These are phyloP conservation scores for Tautogolabrus adspersus DNA, from an alignment of 2,113 vertebrate species.

Conservation along the genomic window DNA sequence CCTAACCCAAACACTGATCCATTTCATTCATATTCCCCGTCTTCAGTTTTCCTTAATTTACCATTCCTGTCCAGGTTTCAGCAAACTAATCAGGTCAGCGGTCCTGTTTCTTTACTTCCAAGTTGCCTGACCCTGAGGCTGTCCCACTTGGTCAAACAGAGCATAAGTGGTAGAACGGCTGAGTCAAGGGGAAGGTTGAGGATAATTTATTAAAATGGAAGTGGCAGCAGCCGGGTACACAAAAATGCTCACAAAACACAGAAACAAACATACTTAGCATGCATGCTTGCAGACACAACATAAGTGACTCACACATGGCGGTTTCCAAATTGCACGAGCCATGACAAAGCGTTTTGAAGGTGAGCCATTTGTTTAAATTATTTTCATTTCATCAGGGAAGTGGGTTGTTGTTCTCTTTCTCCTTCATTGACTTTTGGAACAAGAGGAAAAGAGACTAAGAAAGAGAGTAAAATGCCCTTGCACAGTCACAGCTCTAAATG, in stretches of 20 bases:
- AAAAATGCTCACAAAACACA: neutral
- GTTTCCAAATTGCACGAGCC: neutral
- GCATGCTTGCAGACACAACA: neutral
- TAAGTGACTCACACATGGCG: neutral
- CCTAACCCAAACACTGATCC: neutral
- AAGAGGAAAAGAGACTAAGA: neutral
- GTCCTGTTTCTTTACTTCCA: slow-evolving; percentile 19
- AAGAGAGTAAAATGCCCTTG: neutral
- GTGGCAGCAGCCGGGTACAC: neutral
- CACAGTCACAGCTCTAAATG: slow-evolving; percentile 4
- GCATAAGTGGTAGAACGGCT: neutral
- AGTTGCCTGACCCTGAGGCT: neutral
- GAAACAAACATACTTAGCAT: neutral
- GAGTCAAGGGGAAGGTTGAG: slow-evolving; percentile 28
- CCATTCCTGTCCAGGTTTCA: slow-evolving; percentile 27
- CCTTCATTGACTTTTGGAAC: slow-evolving; percentile 43
- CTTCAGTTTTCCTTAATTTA: slow-evolving; percentile 7
- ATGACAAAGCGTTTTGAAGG: slow-evolving; percentile 34
- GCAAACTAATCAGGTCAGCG: slow-evolving; percentile 18
- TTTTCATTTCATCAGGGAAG: slow-evolving; percentile 40
- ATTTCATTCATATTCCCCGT: slow-evolving; percentile 9
- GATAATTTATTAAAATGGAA: slow-evolving; percentile 27
- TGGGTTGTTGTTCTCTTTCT: slow-evolving; percentile 28
- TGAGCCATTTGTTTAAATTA: slow-evolving; percentile 44
- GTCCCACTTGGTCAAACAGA: slow-evolving; percentile 3